Percentiles rank a stretch among this genome's conserved stretches.
phyloP scores from a whole-genome alignment of 2,797 vertebrate genomes.

The Rhadinocentrus ornatus region DNA sequence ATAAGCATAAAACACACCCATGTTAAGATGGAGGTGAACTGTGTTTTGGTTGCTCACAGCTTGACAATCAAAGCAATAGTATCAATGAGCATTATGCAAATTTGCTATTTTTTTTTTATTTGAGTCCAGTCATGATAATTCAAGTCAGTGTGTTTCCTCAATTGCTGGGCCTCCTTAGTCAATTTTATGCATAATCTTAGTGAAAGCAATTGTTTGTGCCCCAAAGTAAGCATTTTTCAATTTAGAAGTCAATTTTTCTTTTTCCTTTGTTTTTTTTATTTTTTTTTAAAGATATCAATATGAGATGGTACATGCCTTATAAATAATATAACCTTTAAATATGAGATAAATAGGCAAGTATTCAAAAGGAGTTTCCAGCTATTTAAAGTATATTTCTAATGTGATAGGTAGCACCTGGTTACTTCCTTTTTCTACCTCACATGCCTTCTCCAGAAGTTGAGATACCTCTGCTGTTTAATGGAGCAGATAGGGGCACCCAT shows the following conservation, averaged over 20 bases:
- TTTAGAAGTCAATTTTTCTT: not conserved
- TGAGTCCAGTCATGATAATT: not conserved
- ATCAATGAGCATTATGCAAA: not conserved
- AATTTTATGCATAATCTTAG: not conserved
- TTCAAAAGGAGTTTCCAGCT: not conserved
- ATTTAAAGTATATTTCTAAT: not conserved
- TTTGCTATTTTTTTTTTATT: not conserved
- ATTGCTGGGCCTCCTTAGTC: not conserved
- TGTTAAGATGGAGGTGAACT: not conserved
- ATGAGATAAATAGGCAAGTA: not conserved
- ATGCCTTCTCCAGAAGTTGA: constrained; percentile 34
- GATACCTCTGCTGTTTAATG: constrained; percentile 63
- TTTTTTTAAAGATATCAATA: not conserved
- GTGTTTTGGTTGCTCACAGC: not conserved
- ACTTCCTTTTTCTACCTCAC: constrained; percentile 26
- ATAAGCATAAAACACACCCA: not conserved
- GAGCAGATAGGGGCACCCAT: constrained; percentile 61
- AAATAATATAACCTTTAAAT: not conserved
- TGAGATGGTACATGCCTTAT: not conserved
- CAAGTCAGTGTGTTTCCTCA: not conserved
- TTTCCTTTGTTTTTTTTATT: not conserved
- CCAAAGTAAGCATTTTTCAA: too few species aligned
- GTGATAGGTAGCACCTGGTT: constrained; percentile 22
- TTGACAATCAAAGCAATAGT: not conserved
- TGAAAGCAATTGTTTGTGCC: not conserved